phyloP scores from a whole-genome alignment of 2,797 vertebrate species.

The Pseudochirops corinnae region DNA sequence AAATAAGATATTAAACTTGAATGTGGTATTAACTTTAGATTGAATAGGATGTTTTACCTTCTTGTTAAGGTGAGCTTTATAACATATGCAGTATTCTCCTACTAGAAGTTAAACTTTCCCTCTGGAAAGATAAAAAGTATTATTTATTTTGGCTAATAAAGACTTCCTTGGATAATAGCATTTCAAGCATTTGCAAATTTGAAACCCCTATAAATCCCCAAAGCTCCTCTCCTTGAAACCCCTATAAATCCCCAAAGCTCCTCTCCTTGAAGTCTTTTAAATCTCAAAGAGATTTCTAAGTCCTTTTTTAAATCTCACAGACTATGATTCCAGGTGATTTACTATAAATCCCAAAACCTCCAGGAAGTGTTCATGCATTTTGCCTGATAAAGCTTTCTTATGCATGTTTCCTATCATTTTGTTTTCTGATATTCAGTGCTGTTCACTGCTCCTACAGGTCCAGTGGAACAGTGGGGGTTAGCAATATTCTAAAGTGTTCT shows the following conservation, averaged over 20 bases:
- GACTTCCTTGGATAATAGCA: constrained; percentile 63
- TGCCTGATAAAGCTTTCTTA: constrained; percentile 50
- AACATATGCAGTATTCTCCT: constrained; percentile 28
- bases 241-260: constrained; percentile 70
- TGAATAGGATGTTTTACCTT: constrained; percentile 25
- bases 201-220: constrained; percentile 73
- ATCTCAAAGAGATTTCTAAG: constrained; percentile 72
- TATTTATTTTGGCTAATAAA: constrained; percentile 78
- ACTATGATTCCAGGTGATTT: constrained; percentile 65
- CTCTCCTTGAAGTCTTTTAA: constrained; percentile 66
- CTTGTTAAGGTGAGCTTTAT: constrained; percentile 45
- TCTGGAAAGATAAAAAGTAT: constrained; percentile 59
- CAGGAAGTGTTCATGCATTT: constrained; percentile 48
- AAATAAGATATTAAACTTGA: constrained; percentile 43
- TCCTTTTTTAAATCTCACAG: constrained; percentile 67
- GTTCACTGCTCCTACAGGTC: constrained; percentile 32
- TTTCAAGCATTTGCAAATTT: constrained; percentile 75
- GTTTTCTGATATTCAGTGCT: constrained; percentile 53
- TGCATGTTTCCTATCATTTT: constrained; percentile 19
- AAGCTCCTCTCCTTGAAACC: constrained; percentile 57
- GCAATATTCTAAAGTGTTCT: constrained; percentile 60
- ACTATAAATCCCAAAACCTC: constrained; percentile 61
- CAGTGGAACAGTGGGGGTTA: constrained; percentile 37
- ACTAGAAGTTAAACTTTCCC: constrained; percentile 49
- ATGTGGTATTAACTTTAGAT: constrained; percentile 22